Evolutionary conservation across 2,888 invertebrate species (phyloP).

Genomic region (Oligia latruncula): DNA sequence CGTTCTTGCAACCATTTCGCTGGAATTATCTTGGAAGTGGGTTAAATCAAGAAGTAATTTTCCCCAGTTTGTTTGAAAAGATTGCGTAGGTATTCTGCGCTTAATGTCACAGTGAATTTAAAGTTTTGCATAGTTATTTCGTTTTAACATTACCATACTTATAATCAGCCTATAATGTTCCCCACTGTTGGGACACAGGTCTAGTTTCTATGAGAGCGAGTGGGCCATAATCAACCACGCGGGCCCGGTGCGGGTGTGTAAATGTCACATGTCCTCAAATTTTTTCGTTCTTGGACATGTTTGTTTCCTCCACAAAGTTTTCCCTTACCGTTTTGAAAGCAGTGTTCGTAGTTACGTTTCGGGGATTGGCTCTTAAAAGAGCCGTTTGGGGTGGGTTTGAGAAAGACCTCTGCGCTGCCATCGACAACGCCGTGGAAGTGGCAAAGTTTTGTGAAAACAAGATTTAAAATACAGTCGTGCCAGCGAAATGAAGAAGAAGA

Average conservation of each 20-base stretch:
- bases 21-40: constrained; percentile 22
- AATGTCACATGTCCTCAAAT: not conserved
- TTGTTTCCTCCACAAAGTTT: no score
- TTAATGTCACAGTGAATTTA: not conserved
- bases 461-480: no score
- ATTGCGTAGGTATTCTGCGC: not conserved
- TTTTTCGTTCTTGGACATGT: not conserved
- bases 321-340: no score
- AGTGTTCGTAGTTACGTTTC: no score
- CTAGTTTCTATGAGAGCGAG: not conserved
- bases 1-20: not conserved
- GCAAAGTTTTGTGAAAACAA: no score
- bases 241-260: not conserved
- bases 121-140: not conserved
- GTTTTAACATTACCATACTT: not conserved
- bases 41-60: constrained; percentile 10
- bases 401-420: no score
- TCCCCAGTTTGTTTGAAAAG: not conserved
- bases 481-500: no score
- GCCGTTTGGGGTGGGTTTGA: no score
- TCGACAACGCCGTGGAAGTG: no score
- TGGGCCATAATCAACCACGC: not conserved
- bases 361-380: no score
- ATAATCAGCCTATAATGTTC: not conserved
- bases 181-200: not conserved